These are phyloP conservation scores for Atherinomorus stipes DNA, from an alignment of 2,113 vertebrate species.

Conservation along the genomic window DNA sequence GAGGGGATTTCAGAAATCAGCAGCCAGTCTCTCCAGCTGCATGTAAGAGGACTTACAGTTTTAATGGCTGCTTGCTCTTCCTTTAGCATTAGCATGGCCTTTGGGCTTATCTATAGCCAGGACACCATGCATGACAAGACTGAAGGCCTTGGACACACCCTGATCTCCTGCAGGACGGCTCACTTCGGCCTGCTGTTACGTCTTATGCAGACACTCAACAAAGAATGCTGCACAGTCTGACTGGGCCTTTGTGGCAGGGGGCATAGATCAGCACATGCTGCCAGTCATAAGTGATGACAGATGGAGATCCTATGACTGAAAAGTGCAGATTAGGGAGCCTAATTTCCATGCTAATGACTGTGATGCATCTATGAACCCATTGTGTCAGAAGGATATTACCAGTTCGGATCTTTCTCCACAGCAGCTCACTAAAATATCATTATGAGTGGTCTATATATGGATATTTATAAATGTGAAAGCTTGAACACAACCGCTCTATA, in stretches of 20 bases:
- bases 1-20: slow-evolving; percentile 63
- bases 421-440: slow-evolving; percentile 66
- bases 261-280: slow-evolving; percentile 15
- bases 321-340: slow-evolving; percentile 56
- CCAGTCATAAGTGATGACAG: slow-evolving; percentile 32
- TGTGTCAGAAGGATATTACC: slow-evolving; percentile 78
- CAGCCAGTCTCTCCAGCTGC: slow-evolving; percentile 60
- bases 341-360: slow-evolving; percentile 77
- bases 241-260: slow-evolving; percentile 25
- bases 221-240: slow-evolving; percentile 4
- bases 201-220: background rate
- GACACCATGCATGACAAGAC: slow-evolving; percentile 65
- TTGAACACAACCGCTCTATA: slow-evolving; percentile 21
- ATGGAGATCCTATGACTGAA: slow-evolving; percentile 49
- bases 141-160: slow-evolving; percentile 49
- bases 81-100: slow-evolving; percentile 72
- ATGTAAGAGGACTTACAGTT: slow-evolving; percentile 68
- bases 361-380: slow-evolving; percentile 80
- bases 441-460: slow-evolving; percentile 74
- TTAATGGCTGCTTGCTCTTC: slow-evolving; percentile 67
- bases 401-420: slow-evolving; percentile 51
- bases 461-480: slow-evolving; percentile 43
- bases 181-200: slow-evolving; percentile 41
- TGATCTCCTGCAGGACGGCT: slow-evolving; percentile 55
- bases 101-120: slow-evolving; percentile 67